A percentile compares a stretch with the other conserved stretches of the same genome.
phyloP scores from a whole-genome alignment of 1,140 invertebrate genomes.

The Trichonephila clavata region DNA sequence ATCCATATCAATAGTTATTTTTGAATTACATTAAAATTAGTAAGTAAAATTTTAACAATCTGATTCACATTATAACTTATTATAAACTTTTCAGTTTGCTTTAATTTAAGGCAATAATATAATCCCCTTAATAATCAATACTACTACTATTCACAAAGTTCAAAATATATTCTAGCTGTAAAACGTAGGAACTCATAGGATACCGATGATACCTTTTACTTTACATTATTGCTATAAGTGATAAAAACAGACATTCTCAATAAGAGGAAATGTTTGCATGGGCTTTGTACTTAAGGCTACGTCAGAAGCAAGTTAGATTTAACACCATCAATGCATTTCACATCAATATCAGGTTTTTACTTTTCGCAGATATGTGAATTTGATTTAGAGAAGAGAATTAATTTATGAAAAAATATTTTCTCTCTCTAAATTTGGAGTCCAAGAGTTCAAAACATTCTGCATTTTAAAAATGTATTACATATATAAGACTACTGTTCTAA shows the following conservation, averaged over 20 bases:
- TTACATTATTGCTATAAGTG: conserved; percentile 8
- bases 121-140: no score
- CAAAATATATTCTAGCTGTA: background rate
- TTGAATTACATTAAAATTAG: no score
- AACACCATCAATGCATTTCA: background rate
- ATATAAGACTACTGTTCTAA: background rate
- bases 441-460: background rate
- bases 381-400: background rate
- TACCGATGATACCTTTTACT: background rate
- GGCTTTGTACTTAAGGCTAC: conserved; percentile 36
- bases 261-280: background rate
- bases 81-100: no score
- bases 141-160: no score
- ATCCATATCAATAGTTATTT: no score
- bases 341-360: background rate
- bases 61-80: no score
- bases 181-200: background rate
- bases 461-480: background rate
- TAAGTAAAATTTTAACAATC: no score
- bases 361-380: background rate
- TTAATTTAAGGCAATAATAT: no score
- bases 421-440: background rate
- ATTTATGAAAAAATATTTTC: background rate
- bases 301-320: background rate
- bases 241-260: background rate